Evolutionary conservation across 2,797 vertebrate genomes (phyloP).

Genomic region (Channallabes apus): DNA sequence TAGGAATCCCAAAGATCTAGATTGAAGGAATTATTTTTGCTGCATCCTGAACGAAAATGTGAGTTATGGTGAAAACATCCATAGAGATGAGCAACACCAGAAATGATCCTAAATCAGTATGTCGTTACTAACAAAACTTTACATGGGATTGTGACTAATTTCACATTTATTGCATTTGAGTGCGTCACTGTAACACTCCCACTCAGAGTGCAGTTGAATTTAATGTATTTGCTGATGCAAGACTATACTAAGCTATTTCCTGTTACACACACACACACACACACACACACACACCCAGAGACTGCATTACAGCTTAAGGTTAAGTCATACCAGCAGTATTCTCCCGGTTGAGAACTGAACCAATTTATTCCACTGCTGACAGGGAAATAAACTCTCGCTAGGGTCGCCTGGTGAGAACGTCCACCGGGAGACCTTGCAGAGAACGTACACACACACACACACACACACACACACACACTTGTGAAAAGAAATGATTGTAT

Average conservation of each 20-base stretch:
- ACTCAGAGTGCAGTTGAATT: slow-evolving; percentile 12
- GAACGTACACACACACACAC: background rate
- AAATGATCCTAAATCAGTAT: background rate
- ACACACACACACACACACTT: slow-evolving; percentile 1
- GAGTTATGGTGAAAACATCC: background rate
- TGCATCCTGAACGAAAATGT: background rate
- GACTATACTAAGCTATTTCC: slow-evolving; percentile 5
- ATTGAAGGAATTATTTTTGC: slow-evolving; percentile 5
- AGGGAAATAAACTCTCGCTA: slow-evolving; percentile 71
- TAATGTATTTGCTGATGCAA: slow-evolving; percentile 26
- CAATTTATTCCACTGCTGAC: slow-evolving; percentile 77
- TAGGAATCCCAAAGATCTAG: background rate
- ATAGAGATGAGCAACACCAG: background rate
- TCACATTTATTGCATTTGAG: slow-evolving; percentile 35
- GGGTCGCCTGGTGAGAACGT: slow-evolving; percentile 67
- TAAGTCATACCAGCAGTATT: slow-evolving; percentile 63
- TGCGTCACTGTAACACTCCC: slow-evolving; percentile 12
- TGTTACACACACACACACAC: background rate
- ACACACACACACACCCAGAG: slow-evolving; percentile 16
- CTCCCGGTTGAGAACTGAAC: slow-evolving; percentile 69
- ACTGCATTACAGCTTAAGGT: slow-evolving; percentile 62
- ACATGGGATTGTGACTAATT: slow-evolving; percentile 1
- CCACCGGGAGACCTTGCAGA: slow-evolving; percentile 63
- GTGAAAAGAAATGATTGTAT: slow-evolving; percentile 1
- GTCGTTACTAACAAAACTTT: background rate